phyloP scores from a whole-genome alignment of 2,888 invertebrate genomes.

The Drosophila meridionalis region DNA sequence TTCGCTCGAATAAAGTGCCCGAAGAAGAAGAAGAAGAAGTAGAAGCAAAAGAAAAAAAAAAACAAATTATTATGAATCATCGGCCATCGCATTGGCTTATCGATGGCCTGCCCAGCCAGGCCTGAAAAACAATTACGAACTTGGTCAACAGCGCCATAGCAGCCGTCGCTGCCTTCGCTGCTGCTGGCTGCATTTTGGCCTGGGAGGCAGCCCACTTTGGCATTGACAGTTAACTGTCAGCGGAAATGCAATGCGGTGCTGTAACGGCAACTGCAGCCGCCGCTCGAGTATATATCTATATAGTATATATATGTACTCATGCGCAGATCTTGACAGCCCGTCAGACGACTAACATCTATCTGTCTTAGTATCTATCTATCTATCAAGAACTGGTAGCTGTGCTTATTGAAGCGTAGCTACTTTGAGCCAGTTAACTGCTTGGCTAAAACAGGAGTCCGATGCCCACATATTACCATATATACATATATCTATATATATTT shows the following conservation, averaged over 20 bases:
- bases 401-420: constrained; percentile 59
- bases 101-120: constrained; percentile 57
- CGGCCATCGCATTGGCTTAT: constrained; percentile 54
- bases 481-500: constrained; percentile 12
- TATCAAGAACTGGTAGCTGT: constrained; percentile 59
- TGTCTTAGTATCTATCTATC: constrained; percentile 33
- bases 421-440: constrained; percentile 42
- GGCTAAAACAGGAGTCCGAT: constrained; percentile 29
- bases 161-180: neutral
- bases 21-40: constrained; percentile 15
- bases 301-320: constrained; percentile 19
- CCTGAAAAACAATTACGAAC: constrained; percentile 66
- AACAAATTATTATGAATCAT: constrained; percentile 67
- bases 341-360: constrained; percentile 25
- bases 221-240: constrained; percentile 77
- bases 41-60: constrained; percentile 22
- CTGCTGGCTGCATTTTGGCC: constrained; percentile 48
- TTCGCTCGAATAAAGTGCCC: constrained; percentile 47
- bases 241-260: constrained; percentile 77
- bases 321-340: constrained; percentile 18
- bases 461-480: constrained; percentile 31
- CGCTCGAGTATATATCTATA: constrained; percentile 15
- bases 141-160: constrained; percentile 59
- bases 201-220: constrained; percentile 64
- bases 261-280: constrained; percentile 65